Conservation (phyloP, 1,140 invertebrate species). For the Aphidius ervi region DNA sequence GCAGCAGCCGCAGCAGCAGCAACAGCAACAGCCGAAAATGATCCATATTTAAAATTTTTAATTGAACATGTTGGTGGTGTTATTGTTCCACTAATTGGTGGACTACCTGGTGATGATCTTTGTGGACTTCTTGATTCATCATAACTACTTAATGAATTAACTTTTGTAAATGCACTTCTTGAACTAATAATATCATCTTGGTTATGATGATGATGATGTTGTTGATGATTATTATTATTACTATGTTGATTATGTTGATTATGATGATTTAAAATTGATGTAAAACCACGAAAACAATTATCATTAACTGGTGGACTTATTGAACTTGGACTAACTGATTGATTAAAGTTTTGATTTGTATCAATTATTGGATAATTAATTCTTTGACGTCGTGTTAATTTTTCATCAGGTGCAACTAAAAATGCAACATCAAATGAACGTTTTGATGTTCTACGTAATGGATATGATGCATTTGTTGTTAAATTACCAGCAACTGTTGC, state of each 20-base stretch:
- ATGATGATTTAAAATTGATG: slow-evolving; percentile 22
- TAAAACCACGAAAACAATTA: slow-evolving; percentile 2
- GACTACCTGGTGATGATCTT: slow-evolving; percentile 70
- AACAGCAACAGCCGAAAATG: slow-evolving; percentile 42
- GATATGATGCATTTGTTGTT: slow-evolving; percentile 44
- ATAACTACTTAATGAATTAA: slow-evolving; percentile 48
- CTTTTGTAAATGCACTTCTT: slow-evolving; percentile 78
- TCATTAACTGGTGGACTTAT: slow-evolving; percentile 29
- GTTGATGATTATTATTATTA: not conserved
- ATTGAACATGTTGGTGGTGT: slow-evolving; percentile 24
- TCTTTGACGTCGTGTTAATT: slow-evolving; percentile 60
- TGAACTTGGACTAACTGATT: slow-evolving; percentile 9
- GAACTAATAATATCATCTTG: slow-evolving; percentile 31
- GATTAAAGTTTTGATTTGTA: slow-evolving; percentile 32
- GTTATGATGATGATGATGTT: slow-evolving; percentile 5
- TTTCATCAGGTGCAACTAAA: slow-evolving; percentile 79
- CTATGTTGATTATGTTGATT: slow-evolving; percentile 31
- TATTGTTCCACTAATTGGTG: slow-evolving; percentile 55
- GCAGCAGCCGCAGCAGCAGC: slow-evolving; percentile 26
- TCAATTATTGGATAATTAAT: slow-evolving; percentile 31
- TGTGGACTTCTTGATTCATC: slow-evolving; percentile 55
- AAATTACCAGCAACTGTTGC: slow-evolving; percentile 31
- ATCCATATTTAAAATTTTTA: slow-evolving; percentile 43
- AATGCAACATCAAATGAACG: slow-evolving; percentile 85
- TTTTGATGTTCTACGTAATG: slow-evolving; percentile 54